These are phyloP conservation scores for Macrosoma leucophasiata DNA, from an alignment of 2,888 invertebrate species.

Conservation along the genomic window DNA sequence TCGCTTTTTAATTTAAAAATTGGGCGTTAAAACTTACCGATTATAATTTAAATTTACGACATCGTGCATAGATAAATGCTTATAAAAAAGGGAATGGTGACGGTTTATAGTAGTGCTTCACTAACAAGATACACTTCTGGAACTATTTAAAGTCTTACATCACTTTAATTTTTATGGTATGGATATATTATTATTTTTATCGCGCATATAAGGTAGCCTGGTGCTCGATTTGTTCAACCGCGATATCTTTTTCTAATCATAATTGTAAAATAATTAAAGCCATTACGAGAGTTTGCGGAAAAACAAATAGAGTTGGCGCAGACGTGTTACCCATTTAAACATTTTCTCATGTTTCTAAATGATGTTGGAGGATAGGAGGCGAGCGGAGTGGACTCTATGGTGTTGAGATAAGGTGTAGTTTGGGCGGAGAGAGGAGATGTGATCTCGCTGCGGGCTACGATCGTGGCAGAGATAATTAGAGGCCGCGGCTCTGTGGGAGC, in stretches of 20 bases:
- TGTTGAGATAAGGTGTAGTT: slow-evolving; percentile 29
- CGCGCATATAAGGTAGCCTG: too few relatives aligned
- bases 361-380: slow-evolving; percentile 22
- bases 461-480: slow-evolving; percentile 74
- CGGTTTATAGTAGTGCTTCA: slow-evolving; percentile 44
- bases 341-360: slow-evolving; percentile 66
- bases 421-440: slow-evolving; percentile 25
- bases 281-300: slow-evolving; percentile 50
- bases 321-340: slow-evolving; percentile 58
- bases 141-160: slow-evolving; percentile 28
- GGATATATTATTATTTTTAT: too few relatives aligned
- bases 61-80: slow-evolving; percentile 53
- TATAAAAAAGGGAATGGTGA: slow-evolving; percentile 53
- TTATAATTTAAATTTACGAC: slow-evolving; percentile 67
- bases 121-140: slow-evolving; percentile 50
- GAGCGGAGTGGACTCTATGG: slow-evolving; percentile 31
- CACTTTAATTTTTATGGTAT: slow-evolving; percentile 20
- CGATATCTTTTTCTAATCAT: slow-evolving; percentile 20
- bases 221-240: slow-evolving; percentile 11
- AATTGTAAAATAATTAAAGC: slow-evolving; percentile 46
- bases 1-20: slow-evolving; percentile 65
- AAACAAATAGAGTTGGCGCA: slow-evolving; percentile 71
- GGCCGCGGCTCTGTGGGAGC: slow-evolving; percentile 72
- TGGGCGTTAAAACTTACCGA: slow-evolving; percentile 67
- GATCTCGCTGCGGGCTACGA: slow-evolving; percentile 61